phyloP scores from a whole-genome alignment of 2,113 vertebrate species.

The human (Homo sapiens) region DNA sequence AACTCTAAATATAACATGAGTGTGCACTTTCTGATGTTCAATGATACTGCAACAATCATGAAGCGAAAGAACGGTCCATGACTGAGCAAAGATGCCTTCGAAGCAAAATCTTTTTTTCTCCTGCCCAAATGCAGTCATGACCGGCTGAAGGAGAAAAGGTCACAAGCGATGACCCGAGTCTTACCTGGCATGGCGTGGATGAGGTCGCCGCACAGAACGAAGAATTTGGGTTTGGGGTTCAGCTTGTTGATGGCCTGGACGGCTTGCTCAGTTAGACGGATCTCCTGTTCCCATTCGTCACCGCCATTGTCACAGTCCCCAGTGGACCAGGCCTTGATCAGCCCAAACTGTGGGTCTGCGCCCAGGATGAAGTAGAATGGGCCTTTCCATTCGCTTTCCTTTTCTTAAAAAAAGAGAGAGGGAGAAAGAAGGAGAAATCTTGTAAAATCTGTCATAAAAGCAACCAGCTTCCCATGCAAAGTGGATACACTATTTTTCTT shows the following conservation, averaged over 20 bases:
- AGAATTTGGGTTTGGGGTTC: conserved; percentile 90
- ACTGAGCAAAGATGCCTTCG: not conserved
- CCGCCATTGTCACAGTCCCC: conserved; percentile 89
- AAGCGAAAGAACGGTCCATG: not conserved
- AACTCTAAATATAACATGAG: conserved; percentile 49
- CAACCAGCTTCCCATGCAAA: conserved; percentile 22
- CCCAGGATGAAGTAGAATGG: conserved; percentile 96
- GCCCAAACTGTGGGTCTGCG: conserved; percentile 95
- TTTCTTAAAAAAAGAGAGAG: conserved; percentile 79
- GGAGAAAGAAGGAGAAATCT: not conserved
- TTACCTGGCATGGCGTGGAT: conserved; percentile 97
- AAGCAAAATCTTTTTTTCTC: not conserved
- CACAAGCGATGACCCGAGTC: rapidly evolving
- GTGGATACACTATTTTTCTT: conserved; percentile 56
- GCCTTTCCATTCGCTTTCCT: conserved; percentile 90
- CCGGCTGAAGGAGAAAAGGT: not conserved
- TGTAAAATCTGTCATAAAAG: conserved; percentile 30
- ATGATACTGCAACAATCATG: not conserved
- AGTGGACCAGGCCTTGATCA: conserved; percentile 95
- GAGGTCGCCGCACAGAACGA: conserved; percentile 95
- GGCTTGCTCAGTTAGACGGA: conserved; percentile 89
- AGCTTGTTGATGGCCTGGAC: conserved; percentile 92
- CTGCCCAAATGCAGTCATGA: not conserved
- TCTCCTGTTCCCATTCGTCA: conserved; percentile 94
- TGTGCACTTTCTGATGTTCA: not conserved